Evolutionary conservation across 1,140 invertebrate species (phyloP).

Genomic region (Bacillus rossius): DNA sequence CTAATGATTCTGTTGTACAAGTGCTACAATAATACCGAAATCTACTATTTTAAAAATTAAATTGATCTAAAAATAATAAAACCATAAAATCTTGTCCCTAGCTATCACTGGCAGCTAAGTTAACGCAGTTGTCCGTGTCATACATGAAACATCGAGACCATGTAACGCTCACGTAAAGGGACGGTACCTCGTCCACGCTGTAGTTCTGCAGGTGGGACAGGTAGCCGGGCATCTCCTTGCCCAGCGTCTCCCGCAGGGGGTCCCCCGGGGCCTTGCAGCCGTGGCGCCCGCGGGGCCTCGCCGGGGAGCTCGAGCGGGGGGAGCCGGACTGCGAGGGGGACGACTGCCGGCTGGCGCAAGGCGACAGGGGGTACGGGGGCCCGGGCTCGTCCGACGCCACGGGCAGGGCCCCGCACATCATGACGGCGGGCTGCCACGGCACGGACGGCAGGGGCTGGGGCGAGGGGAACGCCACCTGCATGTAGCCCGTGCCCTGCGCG

Average conservation of each 20-base stretch:
- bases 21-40: no score
- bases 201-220: conserved; percentile 42
- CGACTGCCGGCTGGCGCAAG: conserved; percentile 44
- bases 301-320: conserved; percentile 42
- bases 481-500: conserved; percentile 37
- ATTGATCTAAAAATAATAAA: no score
- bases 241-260: conserved; percentile 39
- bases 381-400: conserved; percentile 1
- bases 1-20: no score
- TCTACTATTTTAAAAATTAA: no score
- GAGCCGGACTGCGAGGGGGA: conserved; percentile 45
- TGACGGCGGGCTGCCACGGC: conserved; percentile 38
- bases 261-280: conserved; percentile 26
- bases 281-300: background rate
- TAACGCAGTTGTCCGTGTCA: no score
- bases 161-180: no score
- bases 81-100: no score
- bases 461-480: conserved; percentile 41
- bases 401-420: conserved; percentile 5
- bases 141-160: no score
- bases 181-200: conserved; percentile 45
- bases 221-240: conserved; percentile 46
- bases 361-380: conserved; percentile 39
- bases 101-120: no score
- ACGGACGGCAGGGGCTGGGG: conserved; percentile 37